A percentile compares a stretch with the other conserved stretches of the same genome.
These are phyloP conservation scores for Nudaria mundana DNA, from an alignment of 2,888 invertebrate genomes.

Conservation along the genomic window DNA sequence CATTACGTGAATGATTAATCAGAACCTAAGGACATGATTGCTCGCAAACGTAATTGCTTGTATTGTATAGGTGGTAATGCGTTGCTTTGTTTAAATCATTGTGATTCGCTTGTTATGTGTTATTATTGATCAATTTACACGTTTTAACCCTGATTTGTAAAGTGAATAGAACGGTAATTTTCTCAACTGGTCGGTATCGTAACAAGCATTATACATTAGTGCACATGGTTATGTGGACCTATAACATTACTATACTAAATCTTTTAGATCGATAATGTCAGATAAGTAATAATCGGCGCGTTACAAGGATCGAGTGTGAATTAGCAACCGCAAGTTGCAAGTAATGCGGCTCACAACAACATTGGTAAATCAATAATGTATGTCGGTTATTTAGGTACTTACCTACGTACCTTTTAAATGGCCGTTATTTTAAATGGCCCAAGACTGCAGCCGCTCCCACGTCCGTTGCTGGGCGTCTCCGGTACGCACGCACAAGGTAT, in stretches of 20 bases:
- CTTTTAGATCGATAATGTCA: slow-evolving; percentile 61
- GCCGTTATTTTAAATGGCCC: no score
- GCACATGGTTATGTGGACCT: slow-evolving; percentile 46
- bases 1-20: slow-evolving; percentile 33
- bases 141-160: slow-evolving; percentile 38
- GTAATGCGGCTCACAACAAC: slow-evolving; percentile 14
- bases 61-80: slow-evolving; percentile 34
- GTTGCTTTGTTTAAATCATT: slow-evolving; percentile 33
- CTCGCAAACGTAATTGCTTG: slow-evolving; percentile 30
- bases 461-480: no score
- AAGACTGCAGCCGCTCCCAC: no score
- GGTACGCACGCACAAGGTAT: no score
- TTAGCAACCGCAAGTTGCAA: slow-evolving; percentile 60
- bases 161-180: slow-evolving; percentile 51
- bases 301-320: slow-evolving; percentile 58
- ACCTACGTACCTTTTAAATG: no score
- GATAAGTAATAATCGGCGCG: slow-evolving; percentile 63
- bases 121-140: slow-evolving; percentile 43
- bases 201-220: slow-evolving; percentile 34
- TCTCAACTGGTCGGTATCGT: slow-evolving; percentile 35
- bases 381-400: no score
- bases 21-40: slow-evolving; percentile 30
- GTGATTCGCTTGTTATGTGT: slow-evolving; percentile 32
- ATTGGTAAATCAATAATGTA: no score
- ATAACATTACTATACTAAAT: slow-evolving; percentile 70